Conservation (phyloP, 2,888 invertebrate genomes). For the Pandemis cinnamomeana region DNA sequence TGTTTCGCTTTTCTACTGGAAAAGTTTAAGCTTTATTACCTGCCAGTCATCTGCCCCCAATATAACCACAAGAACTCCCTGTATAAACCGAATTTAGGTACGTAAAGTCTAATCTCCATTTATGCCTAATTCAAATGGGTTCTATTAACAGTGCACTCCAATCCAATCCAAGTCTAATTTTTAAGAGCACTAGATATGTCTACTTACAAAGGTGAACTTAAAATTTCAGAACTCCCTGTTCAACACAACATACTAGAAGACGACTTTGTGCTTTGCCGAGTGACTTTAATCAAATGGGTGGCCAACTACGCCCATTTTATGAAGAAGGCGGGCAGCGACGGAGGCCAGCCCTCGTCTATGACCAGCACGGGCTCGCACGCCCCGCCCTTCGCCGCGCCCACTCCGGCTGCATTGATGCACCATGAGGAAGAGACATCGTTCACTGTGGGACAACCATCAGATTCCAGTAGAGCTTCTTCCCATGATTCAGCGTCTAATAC, state of each 20-base stretch:
- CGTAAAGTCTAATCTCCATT: conserved; percentile 48
- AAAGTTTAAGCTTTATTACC: conserved; percentile 95
- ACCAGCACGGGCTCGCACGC: conserved; percentile 75
- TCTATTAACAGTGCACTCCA: no score
- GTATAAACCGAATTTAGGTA: conserved; percentile 92
- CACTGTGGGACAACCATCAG: conserved; percentile 77
- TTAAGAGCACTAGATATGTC: no score
- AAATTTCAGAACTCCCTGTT: conserved; percentile 87
- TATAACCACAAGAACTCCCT: conserved; percentile 92
- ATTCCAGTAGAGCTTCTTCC: conserved; percentile 80
- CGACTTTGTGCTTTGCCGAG: conserved; percentile 89
- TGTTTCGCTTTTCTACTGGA: conserved; percentile 96
- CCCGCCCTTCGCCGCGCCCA: conserved; percentile 70
- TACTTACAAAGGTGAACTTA: no score
- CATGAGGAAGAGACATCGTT: conserved; percentile 81
- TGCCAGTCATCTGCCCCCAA: conserved; percentile 95
- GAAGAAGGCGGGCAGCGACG: conserved; percentile 84
- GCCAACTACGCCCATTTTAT: conserved; percentile 92
- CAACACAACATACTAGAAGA: conserved; percentile 89
- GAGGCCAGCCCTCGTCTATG: conserved; percentile 78
- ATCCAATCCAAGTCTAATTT: no score
- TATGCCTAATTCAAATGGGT: neutral
- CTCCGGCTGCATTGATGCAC: conserved; percentile 70
- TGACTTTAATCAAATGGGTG: conserved; percentile 95
- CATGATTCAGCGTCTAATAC: conserved; percentile 82